These are phyloP conservation scores for Alexandromys fortis DNA, from an alignment of 2,113 vertebrate genomes.

Conservation along the genomic window DNA sequence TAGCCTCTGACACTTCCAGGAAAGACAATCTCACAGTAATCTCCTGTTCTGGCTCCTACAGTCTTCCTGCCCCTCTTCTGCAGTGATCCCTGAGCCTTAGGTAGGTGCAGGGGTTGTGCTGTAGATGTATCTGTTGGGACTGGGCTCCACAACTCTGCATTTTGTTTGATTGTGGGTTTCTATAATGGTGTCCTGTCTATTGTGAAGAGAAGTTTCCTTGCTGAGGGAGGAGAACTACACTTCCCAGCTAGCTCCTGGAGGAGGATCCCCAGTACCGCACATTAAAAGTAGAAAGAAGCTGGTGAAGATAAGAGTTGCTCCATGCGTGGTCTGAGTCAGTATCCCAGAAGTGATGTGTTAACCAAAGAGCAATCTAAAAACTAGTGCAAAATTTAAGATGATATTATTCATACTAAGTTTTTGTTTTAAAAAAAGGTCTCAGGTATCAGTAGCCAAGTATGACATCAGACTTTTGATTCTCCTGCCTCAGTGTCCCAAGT, in stretches of 20 bases:
- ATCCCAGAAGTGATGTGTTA: neutral
- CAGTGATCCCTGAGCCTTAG: neutral
- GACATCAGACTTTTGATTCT: neutral
- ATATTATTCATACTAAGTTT: neutral
- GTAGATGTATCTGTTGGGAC: neutral
- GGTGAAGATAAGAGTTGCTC: neutral
- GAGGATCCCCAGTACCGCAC: neutral
- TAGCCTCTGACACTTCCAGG: neutral
- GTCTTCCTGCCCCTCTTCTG: neutral
- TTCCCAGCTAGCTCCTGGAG: neutral
- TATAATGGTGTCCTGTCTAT: neutral
- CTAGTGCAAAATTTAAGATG: neutral
- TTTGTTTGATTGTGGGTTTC: neutral
- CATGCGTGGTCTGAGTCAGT: neutral
- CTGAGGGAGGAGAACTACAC: neutral
- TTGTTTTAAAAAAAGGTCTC: neutral
- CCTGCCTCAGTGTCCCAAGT: neutral
- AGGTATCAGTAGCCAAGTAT: neutral
- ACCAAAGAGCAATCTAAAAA: neutral
- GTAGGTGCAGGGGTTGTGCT: neutral
- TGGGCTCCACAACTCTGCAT: neutral
- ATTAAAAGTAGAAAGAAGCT: neutral
- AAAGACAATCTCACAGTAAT: neutral
- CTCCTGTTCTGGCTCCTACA: neutral
- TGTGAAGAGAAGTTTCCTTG: neutral